These are phyloP conservation scores for Pecten maximus DNA, from an alignment of 2,888 invertebrate species.

Conservation along the genomic window DNA sequence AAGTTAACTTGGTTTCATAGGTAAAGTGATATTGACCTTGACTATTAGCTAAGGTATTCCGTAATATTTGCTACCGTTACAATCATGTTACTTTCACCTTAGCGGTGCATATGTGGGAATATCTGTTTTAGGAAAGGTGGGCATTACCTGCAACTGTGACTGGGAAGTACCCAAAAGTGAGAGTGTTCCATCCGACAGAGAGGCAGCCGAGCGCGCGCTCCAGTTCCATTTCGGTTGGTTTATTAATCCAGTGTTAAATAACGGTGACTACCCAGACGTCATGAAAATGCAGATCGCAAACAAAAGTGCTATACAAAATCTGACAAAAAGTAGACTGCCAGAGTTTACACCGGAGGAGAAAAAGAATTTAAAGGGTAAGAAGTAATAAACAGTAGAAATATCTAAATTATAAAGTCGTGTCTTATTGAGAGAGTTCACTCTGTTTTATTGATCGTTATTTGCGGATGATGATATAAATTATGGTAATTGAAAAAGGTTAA, in stretches of 20 bases:
- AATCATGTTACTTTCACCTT: too few species aligned
- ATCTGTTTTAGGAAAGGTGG: slow-evolving; percentile 65
- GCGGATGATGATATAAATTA: too few species aligned
- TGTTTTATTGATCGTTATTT: too few species aligned
- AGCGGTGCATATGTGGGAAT: neutral
- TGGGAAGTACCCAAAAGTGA: slow-evolving; percentile 62
- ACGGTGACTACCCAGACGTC: slow-evolving; percentile 83
- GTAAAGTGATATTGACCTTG: too few species aligned
- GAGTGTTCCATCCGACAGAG: slow-evolving; percentile 54
- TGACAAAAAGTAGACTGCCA: slow-evolving; percentile 54
- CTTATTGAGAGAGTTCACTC: too few species aligned
- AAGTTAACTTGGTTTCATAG: too few species aligned
- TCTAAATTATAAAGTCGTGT: too few species aligned
- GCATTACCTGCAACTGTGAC: slow-evolving; percentile 67
- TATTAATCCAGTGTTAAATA: slow-evolving; percentile 69
- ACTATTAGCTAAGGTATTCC: too few species aligned
- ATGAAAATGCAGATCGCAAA: slow-evolving; percentile 63
- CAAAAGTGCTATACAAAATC: slow-evolving; percentile 56
- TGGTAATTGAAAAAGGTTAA: too few species aligned
- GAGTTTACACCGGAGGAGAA: slow-evolving; percentile 37
- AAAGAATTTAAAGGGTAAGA: slow-evolving; percentile 29
- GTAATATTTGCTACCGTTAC: too few species aligned
- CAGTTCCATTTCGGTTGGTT: slow-evolving; percentile 73
- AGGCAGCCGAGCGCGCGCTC: slow-evolving; percentile 61
- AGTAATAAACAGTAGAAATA: too few species aligned